Evolutionary conservation across 53 echinoderm and acorn worm genomes (phyloP).

Genomic region (Temnopleurus reevesii): DNA sequence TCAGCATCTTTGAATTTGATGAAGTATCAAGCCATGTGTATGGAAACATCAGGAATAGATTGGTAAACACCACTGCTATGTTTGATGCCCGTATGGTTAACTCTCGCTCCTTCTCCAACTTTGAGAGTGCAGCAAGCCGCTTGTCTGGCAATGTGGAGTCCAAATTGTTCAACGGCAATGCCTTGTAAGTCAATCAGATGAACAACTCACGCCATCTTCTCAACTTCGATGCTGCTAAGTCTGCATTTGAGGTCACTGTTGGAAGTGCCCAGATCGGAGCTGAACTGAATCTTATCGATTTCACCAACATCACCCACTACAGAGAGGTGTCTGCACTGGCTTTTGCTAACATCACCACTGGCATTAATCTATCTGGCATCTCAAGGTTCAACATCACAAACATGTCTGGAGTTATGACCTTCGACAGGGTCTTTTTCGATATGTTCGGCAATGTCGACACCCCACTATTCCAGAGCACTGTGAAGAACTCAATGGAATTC

Average conservation of each 20-base stretch:
- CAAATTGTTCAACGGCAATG: conserved; percentile 9
- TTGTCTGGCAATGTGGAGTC: not conserved
- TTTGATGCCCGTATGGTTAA: conserved; percentile 58
- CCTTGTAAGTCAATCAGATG: conserved; percentile 37
- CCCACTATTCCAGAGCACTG: not conserved
- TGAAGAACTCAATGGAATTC: conserved; percentile 10
- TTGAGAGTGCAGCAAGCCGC: conserved; percentile 45
- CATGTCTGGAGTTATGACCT: conserved; percentile 64
- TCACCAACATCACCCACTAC: conserved; percentile 66
- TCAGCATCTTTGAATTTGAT: conserved; percentile 32
- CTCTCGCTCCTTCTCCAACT: conserved; percentile 65
- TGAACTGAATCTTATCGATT: conserved; percentile 56
- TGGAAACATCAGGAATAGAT: conserved; percentile 19
- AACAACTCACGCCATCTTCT: conserved; percentile 68
- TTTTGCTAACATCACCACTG: conserved; percentile 57
- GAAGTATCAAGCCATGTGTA: not conserved
- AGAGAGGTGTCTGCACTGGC: conserved; percentile 45
- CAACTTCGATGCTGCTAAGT: conserved; percentile 59
- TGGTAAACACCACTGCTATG: not conserved
- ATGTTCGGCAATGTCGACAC: conserved; percentile 8
- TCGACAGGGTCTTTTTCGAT: conserved; percentile 56
- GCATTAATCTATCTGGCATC: conserved; percentile 52
- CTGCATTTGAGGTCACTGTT: not conserved
- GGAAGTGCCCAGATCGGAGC: not conserved
- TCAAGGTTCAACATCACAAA: conserved; percentile 57